Base-by-base conservation (phyloP, 2,797 vertebrate species). In the Steatocranus sp. region DNA sequence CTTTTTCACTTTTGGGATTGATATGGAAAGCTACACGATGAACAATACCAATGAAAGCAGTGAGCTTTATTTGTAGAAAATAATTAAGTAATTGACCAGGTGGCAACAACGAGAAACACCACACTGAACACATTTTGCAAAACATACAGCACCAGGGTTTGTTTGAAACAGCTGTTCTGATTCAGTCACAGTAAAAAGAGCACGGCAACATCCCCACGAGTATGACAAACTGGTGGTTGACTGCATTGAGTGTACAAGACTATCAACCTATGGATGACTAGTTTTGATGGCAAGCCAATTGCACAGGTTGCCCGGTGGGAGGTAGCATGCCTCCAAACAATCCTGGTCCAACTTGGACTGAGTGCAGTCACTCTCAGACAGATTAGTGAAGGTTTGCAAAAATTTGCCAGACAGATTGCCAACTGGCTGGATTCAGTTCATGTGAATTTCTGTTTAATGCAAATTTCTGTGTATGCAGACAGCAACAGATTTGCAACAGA, bases 201-300 rank as follows among this genome's bases (percentile, higher is more conserved):
- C 38, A 27, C 1, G 1, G 20, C 0, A 11, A 43, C 38, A 5
- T 46, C 23, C 38, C 10, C 15, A 0, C 4, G 38, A 70, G 23
- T 18, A 3, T 18, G 66, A 18, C 15, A 70, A 70, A 46, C 23
- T 2, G 15, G 38, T 43, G 36, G 14, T 34, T 70, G 23, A 70
- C 25, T 70, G 41, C 23, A 46, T 27, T 70, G 23, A 46, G 38
- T 18, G 38, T 7, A 43, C 63, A 43, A 70, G 20, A 43, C 38
- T 25, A 43, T 70, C 23, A 43, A 70, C 63, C 63, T 70, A 43
- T 70, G 38, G 63, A 25, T 17, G 38, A 18, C 63, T 70, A 27
- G 63, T 25, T 43, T 68, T 68, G 63, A 68, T 68, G 14, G 36
- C 3, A 0, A 38, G 58, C 32, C 58, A 38, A 66, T 23, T 66